Percentiles rank a stretch among this genome's conserved stretches.
phyloP scores from a whole-genome alignment of 2,797 vertebrate genomes.

The Gadopsis bispinosus region DNA sequence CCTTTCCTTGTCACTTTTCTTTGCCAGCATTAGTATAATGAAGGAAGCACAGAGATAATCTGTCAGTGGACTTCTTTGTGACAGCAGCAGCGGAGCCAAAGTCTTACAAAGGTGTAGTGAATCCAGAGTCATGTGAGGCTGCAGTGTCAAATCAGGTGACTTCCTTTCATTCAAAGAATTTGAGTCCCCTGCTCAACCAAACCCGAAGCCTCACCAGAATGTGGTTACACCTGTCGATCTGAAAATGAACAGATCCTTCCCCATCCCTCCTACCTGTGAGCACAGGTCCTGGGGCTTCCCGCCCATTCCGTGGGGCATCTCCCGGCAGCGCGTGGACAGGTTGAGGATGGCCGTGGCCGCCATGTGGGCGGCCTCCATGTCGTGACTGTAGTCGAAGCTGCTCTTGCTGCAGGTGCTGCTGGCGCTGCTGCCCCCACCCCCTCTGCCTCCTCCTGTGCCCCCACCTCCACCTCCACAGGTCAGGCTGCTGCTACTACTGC shows the following conservation, averaged over 20 bases:
- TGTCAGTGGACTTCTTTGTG: slow-evolving; percentile 41
- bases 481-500: slow-evolving; percentile 95
- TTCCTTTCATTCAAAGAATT: not conserved
- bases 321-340: slow-evolving; percentile 96
- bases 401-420: slow-evolving; percentile 99
- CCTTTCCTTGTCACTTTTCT: slow-evolving; percentile 62
- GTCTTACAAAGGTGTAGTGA: slow-evolving; percentile 33
- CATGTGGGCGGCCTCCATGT: slow-evolving; percentile 98
- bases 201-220: not conserved
- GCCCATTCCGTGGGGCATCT: slow-evolving; percentile 96
- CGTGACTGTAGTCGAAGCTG: slow-evolving; percentile 99
- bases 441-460: slow-evolving; percentile 85
- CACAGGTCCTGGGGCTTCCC: slow-evolving; percentile 96
- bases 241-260: not conserved
- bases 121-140: slow-evolving; percentile 20
- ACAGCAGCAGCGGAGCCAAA: slow-evolving; percentile 30
- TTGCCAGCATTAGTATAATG: slow-evolving; percentile 61
- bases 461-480: slow-evolving; percentile 90
- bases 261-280: slow-evolving; percentile 86
- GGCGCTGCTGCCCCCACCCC: slow-evolving; percentile 94
- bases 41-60: slow-evolving; percentile 54
- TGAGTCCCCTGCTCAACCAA: not conserved
- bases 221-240: not conserved
- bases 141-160: slow-evolving; percentile 20
- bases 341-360: slow-evolving; percentile 98